Evolutionary conservation across 2,888 invertebrate species (phyloP).

Genomic region (Orthonychiurus folsomi): DNA sequence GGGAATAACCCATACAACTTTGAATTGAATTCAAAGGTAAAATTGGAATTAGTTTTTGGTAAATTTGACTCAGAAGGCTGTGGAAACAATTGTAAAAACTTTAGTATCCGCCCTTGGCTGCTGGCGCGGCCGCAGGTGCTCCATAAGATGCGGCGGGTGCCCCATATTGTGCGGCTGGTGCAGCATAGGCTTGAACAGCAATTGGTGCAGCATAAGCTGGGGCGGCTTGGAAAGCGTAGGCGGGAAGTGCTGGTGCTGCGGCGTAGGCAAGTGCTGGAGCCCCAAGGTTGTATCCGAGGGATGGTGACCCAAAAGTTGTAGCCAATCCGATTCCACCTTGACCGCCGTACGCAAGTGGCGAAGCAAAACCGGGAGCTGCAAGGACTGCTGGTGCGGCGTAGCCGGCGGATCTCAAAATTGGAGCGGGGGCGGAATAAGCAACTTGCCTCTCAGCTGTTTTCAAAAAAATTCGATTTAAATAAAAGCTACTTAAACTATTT

Average conservation of each 20-base stretch:
- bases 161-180: no score
- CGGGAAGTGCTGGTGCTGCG: constrained; percentile 2
- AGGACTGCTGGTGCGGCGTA: constrained; percentile 10
- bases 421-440: constrained; percentile 12
- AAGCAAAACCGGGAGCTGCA: neutral
- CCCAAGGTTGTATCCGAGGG: constrained; percentile 34
- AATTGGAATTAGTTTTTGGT: no score
- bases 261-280: neutral
- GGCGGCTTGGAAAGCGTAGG: constrained; percentile 10
- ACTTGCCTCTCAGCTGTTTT: constrained; percentile 7
- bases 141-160: no score
- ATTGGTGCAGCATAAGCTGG: constrained; percentile 9
- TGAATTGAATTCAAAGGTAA: no score
- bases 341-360: neutral
- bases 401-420: constrained; percentile 10
- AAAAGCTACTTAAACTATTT: neutral
- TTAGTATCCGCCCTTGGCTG: no score
- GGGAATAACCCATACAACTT: no score
- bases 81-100: no score
- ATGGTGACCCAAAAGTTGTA: constrained; percentile 30
- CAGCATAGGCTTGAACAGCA: constrained; percentile 14
- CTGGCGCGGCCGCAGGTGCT: no score
- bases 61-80: no score
- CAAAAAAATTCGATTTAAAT: neutral
- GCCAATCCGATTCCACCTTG: constrained; percentile 14